phyloP scores from a whole-genome alignment of 1,140 invertebrate species.

The Lordiphosa mommai region DNA sequence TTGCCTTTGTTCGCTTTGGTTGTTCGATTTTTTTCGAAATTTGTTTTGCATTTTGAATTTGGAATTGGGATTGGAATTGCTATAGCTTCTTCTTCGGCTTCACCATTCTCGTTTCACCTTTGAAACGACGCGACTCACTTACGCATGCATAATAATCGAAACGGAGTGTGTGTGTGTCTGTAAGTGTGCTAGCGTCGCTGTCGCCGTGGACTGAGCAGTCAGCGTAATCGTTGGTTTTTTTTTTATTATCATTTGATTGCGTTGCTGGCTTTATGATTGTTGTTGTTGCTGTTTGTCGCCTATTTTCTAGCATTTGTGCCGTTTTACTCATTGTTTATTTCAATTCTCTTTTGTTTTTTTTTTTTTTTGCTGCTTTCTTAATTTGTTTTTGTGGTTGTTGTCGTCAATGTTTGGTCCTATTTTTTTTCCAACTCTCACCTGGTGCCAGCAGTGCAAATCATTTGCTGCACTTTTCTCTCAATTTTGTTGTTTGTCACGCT shows the following conservation, averaged over 20 bases:
- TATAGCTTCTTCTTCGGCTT: constrained; percentile 62
- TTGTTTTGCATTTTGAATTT: constrained; percentile 67
- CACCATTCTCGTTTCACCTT: constrained; percentile 58
- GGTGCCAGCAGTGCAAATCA: neutral
- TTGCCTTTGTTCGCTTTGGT: constrained; percentile 23
- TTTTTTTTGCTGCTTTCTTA: constrained; percentile 42
- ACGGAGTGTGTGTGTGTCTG: neutral
- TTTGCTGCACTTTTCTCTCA: constrained; percentile 40
- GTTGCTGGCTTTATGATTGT: constrained; percentile 14
- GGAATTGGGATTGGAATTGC: constrained; percentile 53
- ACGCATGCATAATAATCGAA: constrained; percentile 69
- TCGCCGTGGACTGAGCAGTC: constrained; percentile 22
- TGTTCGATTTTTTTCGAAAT: constrained; percentile 67
- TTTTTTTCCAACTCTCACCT: constrained; percentile 20
- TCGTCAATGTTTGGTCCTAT: constrained; percentile 31
- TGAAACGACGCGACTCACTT: constrained; percentile 45
- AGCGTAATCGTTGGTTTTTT: constrained; percentile 65
- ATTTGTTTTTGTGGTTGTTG: constrained; percentile 49
- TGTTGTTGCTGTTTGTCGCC: constrained; percentile 27
- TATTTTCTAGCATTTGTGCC: constrained; percentile 47
- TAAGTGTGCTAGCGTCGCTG: constrained; percentile 12
- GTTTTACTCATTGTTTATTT: constrained; percentile 56
- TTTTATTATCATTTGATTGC: constrained; percentile 77
- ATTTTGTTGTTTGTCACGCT: constrained; percentile 58
- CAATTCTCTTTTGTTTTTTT: constrained; percentile 47